These are phyloP conservation scores for Pharmacophagus antenor DNA, from an alignment of 2,888 invertebrate genomes.

Conservation along the genomic window DNA sequence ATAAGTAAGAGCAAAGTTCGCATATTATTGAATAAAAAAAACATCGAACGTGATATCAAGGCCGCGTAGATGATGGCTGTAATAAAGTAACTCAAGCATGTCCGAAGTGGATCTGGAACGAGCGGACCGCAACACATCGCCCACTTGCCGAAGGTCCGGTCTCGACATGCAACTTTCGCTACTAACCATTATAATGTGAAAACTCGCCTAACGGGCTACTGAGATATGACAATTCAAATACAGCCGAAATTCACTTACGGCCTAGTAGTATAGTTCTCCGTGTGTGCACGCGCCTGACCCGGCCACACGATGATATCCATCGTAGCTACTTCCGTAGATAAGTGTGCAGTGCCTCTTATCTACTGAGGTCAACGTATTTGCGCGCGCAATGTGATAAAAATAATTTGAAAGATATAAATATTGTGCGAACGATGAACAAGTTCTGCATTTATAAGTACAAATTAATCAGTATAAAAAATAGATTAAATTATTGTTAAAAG, in stretches of 20 bases:
- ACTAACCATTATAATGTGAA: conserved; percentile 35
- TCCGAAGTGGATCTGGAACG: conserved; percentile 39
- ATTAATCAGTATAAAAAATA: no score
- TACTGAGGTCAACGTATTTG: conserved; percentile 28
- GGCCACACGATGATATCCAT: conserved; percentile 23
- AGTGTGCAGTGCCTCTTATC: conserved; percentile 23
- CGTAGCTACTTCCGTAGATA: conserved; percentile 27
- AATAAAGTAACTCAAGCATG: conserved; percentile 22
- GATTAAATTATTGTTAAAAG: no score
- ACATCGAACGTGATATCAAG: conserved; percentile 17
- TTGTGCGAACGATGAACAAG: conserved; percentile 2
- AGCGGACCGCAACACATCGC: conserved; percentile 68
- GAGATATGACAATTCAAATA: conserved; percentile 2
- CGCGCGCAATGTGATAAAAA: conserved; percentile 26
- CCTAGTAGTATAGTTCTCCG: conserved; percentile 8
- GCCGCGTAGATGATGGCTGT: conserved; percentile 17
- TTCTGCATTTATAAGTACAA: conserved; percentile 11
- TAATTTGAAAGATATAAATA: conserved; percentile 20
- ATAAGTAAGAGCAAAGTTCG: conserved; percentile 31
- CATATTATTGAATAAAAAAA: conserved; percentile 17
- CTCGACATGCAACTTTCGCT: conserved; percentile 60
- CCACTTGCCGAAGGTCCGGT: conserved; percentile 47
- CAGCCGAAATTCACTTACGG: conserved; percentile 20
- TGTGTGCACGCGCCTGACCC: conserved; percentile 26
- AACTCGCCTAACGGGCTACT: conserved; percentile 26